phyloP scores from a whole-genome alignment of 2,888 invertebrate genomes.

The Eupithecia tripunctaria region DNA sequence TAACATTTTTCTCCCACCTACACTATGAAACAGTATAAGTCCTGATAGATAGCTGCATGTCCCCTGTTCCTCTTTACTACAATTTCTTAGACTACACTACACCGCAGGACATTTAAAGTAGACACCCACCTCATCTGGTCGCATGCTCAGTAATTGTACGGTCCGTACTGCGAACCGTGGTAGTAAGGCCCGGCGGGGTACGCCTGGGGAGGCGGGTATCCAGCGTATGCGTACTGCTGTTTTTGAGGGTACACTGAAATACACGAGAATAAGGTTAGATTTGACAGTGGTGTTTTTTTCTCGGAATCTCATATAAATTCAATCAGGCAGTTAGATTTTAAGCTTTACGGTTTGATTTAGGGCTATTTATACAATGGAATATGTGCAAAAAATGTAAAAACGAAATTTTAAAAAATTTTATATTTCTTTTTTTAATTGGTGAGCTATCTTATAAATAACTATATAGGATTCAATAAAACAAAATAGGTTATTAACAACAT shows the following conservation, averaged over 20 bases:
- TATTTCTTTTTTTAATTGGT: too few species aligned
- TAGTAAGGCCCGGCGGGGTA: constrained; percentile 95
- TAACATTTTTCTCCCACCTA: too few species aligned
- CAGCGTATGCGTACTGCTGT: constrained; percentile 95
- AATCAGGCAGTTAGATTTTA: background rate
- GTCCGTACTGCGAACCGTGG: constrained; percentile 96
- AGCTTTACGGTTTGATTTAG: background rate
- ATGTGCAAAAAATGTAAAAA: background rate
- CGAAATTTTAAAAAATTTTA: too few species aligned
- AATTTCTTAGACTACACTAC: too few species aligned
- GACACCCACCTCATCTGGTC: constrained; percentile 73
- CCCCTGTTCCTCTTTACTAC: too few species aligned
- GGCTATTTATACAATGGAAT: background rate
- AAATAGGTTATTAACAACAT: background rate
- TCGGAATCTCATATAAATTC: background rate
- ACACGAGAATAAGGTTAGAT: background rate
- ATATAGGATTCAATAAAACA: background rate
- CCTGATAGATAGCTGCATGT: too few species aligned
- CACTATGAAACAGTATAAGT: too few species aligned
- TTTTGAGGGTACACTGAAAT: constrained; percentile 95
- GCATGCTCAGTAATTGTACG: constrained; percentile 93
- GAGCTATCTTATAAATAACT: background rate
- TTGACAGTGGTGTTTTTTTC: background rate
- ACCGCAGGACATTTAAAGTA: background rate
- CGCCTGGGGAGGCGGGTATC: constrained; percentile 92